phyloP scores from a whole-genome alignment of 2,888 invertebrate genomes.

The Aproaerema taeniolella region DNA sequence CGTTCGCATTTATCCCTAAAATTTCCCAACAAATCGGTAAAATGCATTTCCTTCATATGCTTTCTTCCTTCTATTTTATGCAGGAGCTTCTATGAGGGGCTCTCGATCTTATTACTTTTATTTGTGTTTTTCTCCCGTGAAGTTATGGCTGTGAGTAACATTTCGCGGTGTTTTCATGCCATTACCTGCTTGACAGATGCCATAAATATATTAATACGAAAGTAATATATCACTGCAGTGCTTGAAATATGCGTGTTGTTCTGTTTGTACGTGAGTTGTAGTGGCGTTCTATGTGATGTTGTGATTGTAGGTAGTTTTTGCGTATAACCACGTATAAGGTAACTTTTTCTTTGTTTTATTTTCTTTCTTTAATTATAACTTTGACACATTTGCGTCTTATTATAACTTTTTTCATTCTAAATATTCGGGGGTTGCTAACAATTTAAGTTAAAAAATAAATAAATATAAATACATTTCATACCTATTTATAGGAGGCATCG shows the following conservation, averaged over 20 bases:
- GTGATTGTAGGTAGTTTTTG: too few relatives aligned
- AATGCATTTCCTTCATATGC: constrained; percentile 31
- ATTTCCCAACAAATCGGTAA: constrained; percentile 41
- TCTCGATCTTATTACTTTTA: constrained; percentile 53
- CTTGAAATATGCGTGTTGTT: constrained; percentile 37
- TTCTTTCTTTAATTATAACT: too few relatives aligned
- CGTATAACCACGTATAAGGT: too few relatives aligned
- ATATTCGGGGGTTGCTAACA: too few relatives aligned
- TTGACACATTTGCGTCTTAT: too few relatives aligned
- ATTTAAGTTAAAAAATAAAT: too few relatives aligned
- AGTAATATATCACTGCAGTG: constrained; percentile 48
- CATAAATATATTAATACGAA: constrained; percentile 67
- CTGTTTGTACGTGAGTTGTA: constrained; percentile 28
- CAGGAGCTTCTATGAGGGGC: constrained; percentile 40
- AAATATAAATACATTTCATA: too few relatives aligned
- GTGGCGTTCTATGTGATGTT: constrained; percentile 15
- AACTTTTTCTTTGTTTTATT: too few relatives aligned
- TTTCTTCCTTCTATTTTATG: constrained; percentile 44
- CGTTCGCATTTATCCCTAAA: constrained; percentile 25
- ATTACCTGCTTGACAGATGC: constrained; percentile 70
- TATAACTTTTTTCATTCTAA: too few relatives aligned
- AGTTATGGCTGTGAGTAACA: constrained; percentile 49
- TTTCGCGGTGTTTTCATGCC: constrained; percentile 69
- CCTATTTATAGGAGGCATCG: too few relatives aligned
- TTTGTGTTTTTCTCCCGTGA: constrained; percentile 51